These are phyloP conservation scores for Napeogenes inachia DNA, from an alignment of 2,888 invertebrate species.

Conservation along the genomic window DNA sequence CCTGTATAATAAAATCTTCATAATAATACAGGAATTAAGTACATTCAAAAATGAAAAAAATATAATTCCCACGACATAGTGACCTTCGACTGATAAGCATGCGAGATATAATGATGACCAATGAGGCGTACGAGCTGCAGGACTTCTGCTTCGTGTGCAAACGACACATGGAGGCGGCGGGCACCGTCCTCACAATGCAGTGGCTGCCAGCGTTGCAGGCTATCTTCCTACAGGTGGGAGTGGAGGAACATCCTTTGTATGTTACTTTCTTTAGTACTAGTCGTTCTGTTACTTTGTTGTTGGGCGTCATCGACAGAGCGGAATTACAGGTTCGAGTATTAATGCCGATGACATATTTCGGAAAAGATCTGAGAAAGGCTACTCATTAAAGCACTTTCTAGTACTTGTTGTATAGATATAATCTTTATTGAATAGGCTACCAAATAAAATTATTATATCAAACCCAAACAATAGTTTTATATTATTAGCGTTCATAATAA, in stretches of 20 bases:
- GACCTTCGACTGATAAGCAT: conserved; percentile 79
- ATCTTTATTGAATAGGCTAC: too few relatives aligned
- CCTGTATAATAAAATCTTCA: too few relatives aligned
- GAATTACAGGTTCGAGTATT: too few relatives aligned
- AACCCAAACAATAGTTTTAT: too few relatives aligned
- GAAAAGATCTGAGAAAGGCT: too few relatives aligned
- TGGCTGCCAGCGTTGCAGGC: conserved; percentile 82
- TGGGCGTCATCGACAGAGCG: too few relatives aligned
- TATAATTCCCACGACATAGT: conserved; percentile 53
- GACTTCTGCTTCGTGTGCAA: conserved; percentile 78
- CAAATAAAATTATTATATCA: too few relatives aligned
- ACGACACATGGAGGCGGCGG: conserved; percentile 80
- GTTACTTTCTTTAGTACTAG: background rate
- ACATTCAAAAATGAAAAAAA: background rate
- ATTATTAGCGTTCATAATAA: too few relatives aligned
- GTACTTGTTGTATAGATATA: too few relatives aligned
- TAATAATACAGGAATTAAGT: background rate
- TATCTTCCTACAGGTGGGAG: conserved; percentile 77
- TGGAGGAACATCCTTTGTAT: background rate
- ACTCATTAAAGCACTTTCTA: too few relatives aligned
- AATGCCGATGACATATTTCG: too few relatives aligned
- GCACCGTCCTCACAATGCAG: conserved; percentile 76
- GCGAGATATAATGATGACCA: conserved; percentile 73
- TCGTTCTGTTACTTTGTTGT: too few relatives aligned
- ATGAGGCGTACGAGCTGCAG: conserved; percentile 81